phyloP scores from a whole-genome alignment of 2,113 vertebrate genomes.

The Dicerorhinus sumatrensis region DNA sequence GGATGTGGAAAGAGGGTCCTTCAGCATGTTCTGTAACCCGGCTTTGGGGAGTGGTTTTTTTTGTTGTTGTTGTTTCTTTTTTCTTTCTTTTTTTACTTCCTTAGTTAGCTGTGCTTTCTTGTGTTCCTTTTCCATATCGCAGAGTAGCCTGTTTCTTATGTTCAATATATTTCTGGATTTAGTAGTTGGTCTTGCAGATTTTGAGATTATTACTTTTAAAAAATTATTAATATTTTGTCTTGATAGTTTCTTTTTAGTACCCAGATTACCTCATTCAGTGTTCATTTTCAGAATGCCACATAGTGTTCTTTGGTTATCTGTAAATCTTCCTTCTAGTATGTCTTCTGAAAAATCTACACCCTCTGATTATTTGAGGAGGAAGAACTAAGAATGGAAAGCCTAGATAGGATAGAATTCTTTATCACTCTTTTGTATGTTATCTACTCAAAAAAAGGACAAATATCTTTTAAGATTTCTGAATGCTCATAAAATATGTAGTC shows the following conservation, averaged over 20 bases:
- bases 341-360: slow-evolving; percentile 54
- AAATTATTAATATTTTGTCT: slow-evolving; percentile 59
- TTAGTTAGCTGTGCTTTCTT: slow-evolving; percentile 50
- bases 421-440: slow-evolving; percentile 26
- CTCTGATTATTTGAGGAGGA: slow-evolving; percentile 44
- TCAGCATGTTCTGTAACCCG: background rate
- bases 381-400: slow-evolving; percentile 12
- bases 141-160: slow-evolving; percentile 39
- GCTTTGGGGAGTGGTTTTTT: background rate
- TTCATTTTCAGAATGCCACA: slow-evolving; percentile 21
- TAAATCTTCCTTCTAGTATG: slow-evolving; percentile 7
- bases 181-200: slow-evolving; percentile 34
- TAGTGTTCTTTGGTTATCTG: slow-evolving; percentile 56
- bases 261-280: slow-evolving; percentile 37
- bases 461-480: slow-evolving; percentile 40
- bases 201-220: slow-evolving; percentile 29
- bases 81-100: slow-evolving; percentile 34
- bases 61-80: background rate
- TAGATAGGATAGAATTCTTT: background rate
- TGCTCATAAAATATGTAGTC: background rate
- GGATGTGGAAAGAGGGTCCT: background rate
- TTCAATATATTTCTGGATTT: slow-evolving; percentile 36
- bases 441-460: slow-evolving; percentile 29
- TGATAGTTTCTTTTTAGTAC: slow-evolving; percentile 65
- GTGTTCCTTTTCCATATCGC: slow-evolving; percentile 39